These are phyloP conservation scores for Notamacropus eugenii DNA, from an alignment of 2,797 vertebrate genomes.

Conservation along the genomic window DNA sequence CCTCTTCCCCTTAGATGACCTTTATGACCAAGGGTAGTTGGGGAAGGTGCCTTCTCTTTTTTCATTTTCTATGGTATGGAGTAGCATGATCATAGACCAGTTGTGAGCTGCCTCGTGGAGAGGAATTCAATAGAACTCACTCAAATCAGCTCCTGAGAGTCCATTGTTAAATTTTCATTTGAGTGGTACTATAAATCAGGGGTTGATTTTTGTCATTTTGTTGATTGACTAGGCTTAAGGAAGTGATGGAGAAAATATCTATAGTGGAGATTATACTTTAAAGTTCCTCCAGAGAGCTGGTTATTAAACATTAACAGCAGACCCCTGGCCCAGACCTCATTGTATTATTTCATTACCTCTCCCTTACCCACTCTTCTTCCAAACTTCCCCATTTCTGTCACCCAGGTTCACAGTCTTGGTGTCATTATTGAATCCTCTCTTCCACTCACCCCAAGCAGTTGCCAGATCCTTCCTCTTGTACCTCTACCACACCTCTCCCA, in stretches of 20 bases:
- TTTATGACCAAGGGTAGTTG: not conserved
- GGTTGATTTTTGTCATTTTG: not conserved
- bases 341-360: not conserved
- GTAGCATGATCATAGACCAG: not conserved
- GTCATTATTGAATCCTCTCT: not conserved
- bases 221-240: not conserved
- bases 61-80: not conserved
- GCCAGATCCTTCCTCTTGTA: not conserved
- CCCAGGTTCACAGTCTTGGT: not conserved
- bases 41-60: not conserved
- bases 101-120: not conserved
- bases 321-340: not conserved
- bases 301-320: not conserved
- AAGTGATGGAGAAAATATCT: not conserved
- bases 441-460: not conserved
- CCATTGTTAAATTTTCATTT: not conserved
- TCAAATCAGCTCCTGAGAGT: not conserved
- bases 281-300: not conserved
- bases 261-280: not conserved
- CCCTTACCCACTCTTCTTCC: not conserved
- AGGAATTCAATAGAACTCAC: not conserved
- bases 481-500: not conserved
- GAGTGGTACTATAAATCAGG: not conserved
- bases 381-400: not conserved
- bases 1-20: not conserved